Percentiles rank a stretch among this genome's conserved stretches.
Evolutionary conservation across 2,113 vertebrate genomes (phyloP).

Genomic region (Diadophis punctatus): DNA sequence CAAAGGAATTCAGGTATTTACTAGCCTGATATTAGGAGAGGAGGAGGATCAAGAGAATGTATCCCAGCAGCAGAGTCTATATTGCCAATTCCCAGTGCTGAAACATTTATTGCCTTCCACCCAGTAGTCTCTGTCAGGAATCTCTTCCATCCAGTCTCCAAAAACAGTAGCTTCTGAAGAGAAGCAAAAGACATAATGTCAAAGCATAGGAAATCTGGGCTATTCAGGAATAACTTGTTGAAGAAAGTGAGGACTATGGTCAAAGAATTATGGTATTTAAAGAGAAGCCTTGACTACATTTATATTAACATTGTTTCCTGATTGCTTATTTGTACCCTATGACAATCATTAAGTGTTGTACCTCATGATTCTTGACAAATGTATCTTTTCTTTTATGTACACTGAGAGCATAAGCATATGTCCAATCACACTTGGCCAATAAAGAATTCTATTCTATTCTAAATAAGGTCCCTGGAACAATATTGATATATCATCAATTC

Average conservation of each 20-base stretch:
- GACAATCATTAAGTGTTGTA: no score
- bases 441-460: no score
- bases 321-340: no score
- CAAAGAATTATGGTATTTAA: background rate
- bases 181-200: background rate
- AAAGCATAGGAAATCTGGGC: background rate
- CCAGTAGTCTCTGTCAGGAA: background rate
- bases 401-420: no score
- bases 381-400: no score
- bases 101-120: background rate
- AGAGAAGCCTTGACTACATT: background rate
- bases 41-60: background rate
- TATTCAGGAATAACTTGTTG: background rate
- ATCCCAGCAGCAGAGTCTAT: background rate
- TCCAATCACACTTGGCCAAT: no score
- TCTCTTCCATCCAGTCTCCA: background rate
- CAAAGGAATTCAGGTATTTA: background rate
- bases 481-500: background rate
- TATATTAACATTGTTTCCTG: no score
- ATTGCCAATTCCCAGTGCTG: background rate
- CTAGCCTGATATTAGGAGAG: background rate
- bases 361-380: no score
- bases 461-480: background rate
- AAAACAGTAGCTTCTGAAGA: background rate
- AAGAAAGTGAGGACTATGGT: background rate